phyloP scores from a whole-genome alignment of 2,888 invertebrate genomes.

The Neoascia interrupta region DNA sequence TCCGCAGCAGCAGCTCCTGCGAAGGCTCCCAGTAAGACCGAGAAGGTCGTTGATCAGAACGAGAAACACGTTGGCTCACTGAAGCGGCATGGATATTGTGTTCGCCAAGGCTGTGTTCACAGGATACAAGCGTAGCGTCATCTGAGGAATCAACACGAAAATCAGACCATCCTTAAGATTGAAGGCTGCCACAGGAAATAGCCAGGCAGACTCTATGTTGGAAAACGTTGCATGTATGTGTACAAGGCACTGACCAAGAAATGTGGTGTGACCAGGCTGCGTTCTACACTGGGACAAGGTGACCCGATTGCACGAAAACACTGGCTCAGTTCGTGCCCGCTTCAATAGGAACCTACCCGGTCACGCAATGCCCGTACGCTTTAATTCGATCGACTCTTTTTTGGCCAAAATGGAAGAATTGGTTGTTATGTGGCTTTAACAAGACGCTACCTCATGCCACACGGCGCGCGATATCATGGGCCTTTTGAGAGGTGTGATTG shows the following conservation, averaged over 20 bases:
- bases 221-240: conserved; percentile 97
- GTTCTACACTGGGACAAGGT: conserved; percentile 99
- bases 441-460: too few species aligned
- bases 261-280: conserved; percentile 91
- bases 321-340: conserved; percentile 97
- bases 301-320: conserved; percentile 96
- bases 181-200: conserved; percentile 91
- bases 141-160: conserved; percentile 97
- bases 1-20: conserved; percentile 75
- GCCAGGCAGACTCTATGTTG: conserved; percentile 95
- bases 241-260: too few species aligned
- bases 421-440: too few species aligned
- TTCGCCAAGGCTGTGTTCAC: conserved; percentile 99
- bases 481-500: too few species aligned
- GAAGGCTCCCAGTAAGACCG: conserved; percentile 75
- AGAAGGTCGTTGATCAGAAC: conserved; percentile 74
- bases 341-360: conserved; percentile 98
- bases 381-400: too few species aligned
- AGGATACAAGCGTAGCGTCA: conserved; percentile 96
- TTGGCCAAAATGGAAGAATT: too few species aligned
- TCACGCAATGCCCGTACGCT: conserved; percentile 98
- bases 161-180: conserved; percentile 95
- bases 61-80: conserved; percentile 75
- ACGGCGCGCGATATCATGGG: too few species aligned
- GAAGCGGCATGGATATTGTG: conserved; percentile 88